These are phyloP conservation scores for Pempheris klunzingeri DNA, from an alignment of 2,797 vertebrate genomes.

Conservation along the genomic window DNA sequence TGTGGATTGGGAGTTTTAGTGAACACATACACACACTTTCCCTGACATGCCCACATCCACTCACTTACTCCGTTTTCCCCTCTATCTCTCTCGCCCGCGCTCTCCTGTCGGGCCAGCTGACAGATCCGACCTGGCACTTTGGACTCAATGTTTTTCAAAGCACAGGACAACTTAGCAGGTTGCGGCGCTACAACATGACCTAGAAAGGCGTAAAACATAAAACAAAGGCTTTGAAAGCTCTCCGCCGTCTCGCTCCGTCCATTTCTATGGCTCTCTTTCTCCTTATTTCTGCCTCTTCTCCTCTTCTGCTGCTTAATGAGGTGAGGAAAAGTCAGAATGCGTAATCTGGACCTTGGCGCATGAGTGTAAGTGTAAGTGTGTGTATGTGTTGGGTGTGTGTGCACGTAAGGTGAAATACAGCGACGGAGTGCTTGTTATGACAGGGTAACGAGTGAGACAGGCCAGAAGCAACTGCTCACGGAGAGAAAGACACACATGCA, in stretches of 20 bases:
- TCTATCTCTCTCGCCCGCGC: background rate
- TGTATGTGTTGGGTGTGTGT: conserved; percentile 34
- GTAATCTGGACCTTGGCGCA: conserved; percentile 33
- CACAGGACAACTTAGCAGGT: conserved; percentile 48
- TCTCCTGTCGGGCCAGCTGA: conserved; percentile 45
- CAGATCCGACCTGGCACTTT: conserved; percentile 55
- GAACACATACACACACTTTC: conserved; percentile 33
- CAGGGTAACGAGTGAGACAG: conserved; percentile 81
- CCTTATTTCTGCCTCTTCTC: conserved; percentile 30
- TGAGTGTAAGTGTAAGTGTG: conserved; percentile 17
- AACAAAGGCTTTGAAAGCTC: conserved; percentile 39
- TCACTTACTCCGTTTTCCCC: background rate
- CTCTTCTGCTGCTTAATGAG: conserved; percentile 65
- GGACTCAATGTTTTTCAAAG: conserved; percentile 51
- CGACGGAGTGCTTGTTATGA: conserved; percentile 79
- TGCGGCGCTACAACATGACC: conserved; percentile 50
- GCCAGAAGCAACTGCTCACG: conserved; percentile 74
- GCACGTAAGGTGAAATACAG: conserved; percentile 69
- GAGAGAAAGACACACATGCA: conserved; percentile 54
- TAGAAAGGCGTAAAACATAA: conserved; percentile 48
- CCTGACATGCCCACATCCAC: conserved; percentile 18
- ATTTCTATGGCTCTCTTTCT: conserved; percentile 23
- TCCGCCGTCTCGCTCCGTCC: conserved; percentile 28
- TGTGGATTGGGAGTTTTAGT: conserved; percentile 45
- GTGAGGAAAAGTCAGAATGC: conserved; percentile 71